These are phyloP conservation scores for Botrylloides violaceus DNA, from an alignment of 23 tunicate species.

Conservation along the genomic window DNA sequence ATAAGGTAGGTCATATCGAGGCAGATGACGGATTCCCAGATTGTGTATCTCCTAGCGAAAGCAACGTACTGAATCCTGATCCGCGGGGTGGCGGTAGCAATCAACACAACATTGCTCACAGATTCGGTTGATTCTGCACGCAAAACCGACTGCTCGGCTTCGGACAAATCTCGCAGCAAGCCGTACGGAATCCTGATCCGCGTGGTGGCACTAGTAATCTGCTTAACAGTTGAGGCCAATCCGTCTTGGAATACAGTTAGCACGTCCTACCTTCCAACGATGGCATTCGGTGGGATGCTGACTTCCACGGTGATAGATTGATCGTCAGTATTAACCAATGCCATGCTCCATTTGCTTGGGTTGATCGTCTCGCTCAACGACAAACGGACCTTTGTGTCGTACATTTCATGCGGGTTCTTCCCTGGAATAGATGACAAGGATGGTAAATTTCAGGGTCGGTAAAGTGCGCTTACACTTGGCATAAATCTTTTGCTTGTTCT, in stretches of 20 bases:
- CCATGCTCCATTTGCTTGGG: slow-evolving; percentile 68
- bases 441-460: no score
- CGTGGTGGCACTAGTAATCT: neutral
- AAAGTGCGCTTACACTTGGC: neutral
- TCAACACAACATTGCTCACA: neutral
- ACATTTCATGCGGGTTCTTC: slow-evolving; percentile 40
- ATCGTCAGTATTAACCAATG: slow-evolving; percentile 23
- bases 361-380: slow-evolving; percentile 43
- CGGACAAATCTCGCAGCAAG: no score
- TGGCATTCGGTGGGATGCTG: slow-evolving; percentile 74
- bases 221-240: neutral
- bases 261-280: slow-evolving; percentile 59
- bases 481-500: neutral
- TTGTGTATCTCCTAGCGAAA: no score
- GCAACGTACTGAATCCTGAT: no score
- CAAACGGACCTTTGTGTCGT: slow-evolving; percentile 53
- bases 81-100: no score
- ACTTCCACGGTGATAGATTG: slow-evolving; percentile 50
- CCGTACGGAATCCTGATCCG: no score
- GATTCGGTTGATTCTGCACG: no score
- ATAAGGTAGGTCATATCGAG: neutral
- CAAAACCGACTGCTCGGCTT: no score
- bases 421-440: slow-evolving; percentile 20
- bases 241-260: no score
- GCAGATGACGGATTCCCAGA: neutral